phyloP scores from a whole-genome alignment of 2,113 vertebrate species.

The Amazona vittata region DNA sequence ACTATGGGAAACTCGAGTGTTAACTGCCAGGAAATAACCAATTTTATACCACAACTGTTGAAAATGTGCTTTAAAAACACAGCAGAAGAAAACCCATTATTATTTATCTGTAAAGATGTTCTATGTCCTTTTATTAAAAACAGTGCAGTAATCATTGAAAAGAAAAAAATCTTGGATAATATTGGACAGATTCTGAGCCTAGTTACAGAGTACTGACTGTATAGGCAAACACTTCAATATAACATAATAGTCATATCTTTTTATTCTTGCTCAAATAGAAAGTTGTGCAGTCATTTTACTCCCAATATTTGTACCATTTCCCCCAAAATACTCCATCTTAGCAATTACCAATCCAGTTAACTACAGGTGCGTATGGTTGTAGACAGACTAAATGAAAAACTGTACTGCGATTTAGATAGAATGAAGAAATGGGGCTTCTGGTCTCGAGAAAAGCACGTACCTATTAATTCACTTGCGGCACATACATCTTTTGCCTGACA shows the following conservation, averaged over 20 bases:
- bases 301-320: neutral
- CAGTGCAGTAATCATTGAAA: neutral
- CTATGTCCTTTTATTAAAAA: neutral
- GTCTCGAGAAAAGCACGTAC: neutral
- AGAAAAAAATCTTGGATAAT: neutral
- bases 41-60: conserved; percentile 31
- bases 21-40: conserved; percentile 53
- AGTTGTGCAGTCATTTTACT: neutral
- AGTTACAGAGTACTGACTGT: neutral
- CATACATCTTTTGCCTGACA: neutral
- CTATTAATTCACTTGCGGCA: neutral
- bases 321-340: neutral
- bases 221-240: neutral
- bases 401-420: neutral
- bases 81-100: neutral
- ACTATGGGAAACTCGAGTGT: conserved; percentile 22
- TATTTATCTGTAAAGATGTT: neutral
- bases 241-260: neutral
- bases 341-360: neutral
- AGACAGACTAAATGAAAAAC: neutral
- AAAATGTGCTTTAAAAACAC: conserved; percentile 37
- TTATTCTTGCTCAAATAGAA: neutral
- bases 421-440: neutral
- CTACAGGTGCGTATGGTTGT: neutral
- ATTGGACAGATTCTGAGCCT: neutral